These are phyloP conservation scores for Podiceps cristatus DNA, from an alignment of 2,113 vertebrate genomes.

Conservation along the genomic window DNA sequence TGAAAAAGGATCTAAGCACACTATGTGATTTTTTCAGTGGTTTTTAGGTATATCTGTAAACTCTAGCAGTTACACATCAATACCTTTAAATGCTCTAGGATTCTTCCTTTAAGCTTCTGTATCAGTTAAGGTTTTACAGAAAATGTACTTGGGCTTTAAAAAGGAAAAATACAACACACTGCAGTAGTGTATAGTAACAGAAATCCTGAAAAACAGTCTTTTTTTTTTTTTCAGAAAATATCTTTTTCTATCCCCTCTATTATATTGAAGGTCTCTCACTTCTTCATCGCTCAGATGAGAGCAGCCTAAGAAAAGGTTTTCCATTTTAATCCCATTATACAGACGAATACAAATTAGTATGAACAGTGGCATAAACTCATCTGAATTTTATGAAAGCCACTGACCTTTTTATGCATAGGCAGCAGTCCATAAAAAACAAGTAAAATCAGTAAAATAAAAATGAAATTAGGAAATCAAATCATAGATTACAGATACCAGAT, in stretches of 20 bases:
- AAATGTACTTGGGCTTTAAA: neutral
- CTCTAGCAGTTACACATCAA: neutral
- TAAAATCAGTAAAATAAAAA: neutral
- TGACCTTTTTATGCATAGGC: neutral
- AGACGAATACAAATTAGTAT: neutral
- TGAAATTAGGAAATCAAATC: neutral
- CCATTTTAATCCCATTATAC: neutral
- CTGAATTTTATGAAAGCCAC: neutral
- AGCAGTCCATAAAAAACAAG: neutral
- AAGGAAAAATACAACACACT: neutral
- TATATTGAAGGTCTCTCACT: neutral
- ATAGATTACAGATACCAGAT: neutral
- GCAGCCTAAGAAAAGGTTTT: neutral
- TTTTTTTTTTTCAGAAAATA: neutral
- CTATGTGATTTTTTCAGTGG: neutral
- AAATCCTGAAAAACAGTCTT: neutral
- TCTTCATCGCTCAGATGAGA: neutral
- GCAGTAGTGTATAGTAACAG: neutral
- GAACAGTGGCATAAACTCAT: neutral
- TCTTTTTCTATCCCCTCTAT: neutral
- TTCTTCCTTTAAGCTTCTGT: neutral
- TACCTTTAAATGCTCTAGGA: neutral
- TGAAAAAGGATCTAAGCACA: neutral
- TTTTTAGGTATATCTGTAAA: neutral
- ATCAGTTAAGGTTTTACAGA: neutral